Conservation (phyloP, 2,113 vertebrate species). For the Nymphicus hollandicus region DNA sequence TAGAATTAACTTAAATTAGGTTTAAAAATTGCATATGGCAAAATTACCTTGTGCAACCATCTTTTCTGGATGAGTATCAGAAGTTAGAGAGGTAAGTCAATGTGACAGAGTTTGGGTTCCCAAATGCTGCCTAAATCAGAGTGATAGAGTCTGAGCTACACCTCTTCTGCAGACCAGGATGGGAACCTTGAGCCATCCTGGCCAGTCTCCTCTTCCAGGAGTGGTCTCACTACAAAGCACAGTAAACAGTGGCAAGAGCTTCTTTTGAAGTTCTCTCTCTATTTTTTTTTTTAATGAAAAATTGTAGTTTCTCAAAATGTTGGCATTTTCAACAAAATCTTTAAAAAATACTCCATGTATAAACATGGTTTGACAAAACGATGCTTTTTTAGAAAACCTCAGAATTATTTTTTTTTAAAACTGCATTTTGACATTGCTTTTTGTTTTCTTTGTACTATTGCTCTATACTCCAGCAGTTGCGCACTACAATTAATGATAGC, state of each 20-base stretch:
- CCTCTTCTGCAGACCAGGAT: background rate
- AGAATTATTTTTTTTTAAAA: background rate
- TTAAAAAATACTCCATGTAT: background rate
- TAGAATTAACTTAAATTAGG: constrained; percentile 34
- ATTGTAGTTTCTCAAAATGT: background rate
- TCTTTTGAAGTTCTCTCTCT: background rate
- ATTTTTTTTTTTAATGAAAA: background rate
- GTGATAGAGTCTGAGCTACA: background rate
- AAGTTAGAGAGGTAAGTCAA: background rate
- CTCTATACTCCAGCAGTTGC: rapidly evolving
- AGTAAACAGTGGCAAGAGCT: background rate
- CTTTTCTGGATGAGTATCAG: background rate
- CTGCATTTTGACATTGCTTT: background rate
- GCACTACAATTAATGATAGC: background rate
- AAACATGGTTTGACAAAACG: background rate
- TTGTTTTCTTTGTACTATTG: background rate
- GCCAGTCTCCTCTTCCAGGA: background rate
- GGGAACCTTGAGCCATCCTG: background rate
- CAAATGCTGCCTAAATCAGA: background rate
- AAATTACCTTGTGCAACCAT: background rate
- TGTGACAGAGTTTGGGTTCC: background rate
- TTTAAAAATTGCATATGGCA: constrained; percentile 43
- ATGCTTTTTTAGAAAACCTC: background rate
- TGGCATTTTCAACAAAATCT: background rate
- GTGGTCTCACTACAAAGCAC: background rate